Evolutionary conservation across 2,113 vertebrate genomes (phyloP).

Genomic region (Ia io): DNA sequence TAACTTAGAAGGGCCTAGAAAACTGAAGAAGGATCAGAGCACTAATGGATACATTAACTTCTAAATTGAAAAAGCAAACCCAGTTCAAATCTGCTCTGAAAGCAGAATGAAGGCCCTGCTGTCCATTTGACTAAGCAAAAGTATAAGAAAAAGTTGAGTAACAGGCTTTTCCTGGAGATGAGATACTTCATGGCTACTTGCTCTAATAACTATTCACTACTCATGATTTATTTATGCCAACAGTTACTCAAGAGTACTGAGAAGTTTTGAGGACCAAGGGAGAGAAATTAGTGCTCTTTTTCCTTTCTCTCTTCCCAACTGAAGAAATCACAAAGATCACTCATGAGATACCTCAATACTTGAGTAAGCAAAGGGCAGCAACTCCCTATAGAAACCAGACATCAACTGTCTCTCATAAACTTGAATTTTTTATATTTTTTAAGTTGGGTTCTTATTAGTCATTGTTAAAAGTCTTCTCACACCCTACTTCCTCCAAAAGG

Average conservation of each 20-base stretch:
- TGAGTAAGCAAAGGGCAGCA: neutral
- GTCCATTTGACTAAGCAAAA: slow-evolving; percentile 58
- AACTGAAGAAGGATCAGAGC: neutral
- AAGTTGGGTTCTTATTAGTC: neutral
- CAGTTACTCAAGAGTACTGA: slow-evolving; percentile 15
- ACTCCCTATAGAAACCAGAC: neutral
- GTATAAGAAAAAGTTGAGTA: slow-evolving; percentile 49
- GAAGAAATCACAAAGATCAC: neutral
- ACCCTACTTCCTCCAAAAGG: neutral
- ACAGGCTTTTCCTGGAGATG: slow-evolving; percentile 60
- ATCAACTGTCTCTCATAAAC: neutral
- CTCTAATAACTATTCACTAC: neutral
- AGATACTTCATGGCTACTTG: slow-evolving; percentile 2
- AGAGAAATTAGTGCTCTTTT: slow-evolving; percentile 13
- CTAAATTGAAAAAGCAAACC: slow-evolving; percentile 35
- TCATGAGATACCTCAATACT: neutral
- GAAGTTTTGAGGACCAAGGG: neutral
- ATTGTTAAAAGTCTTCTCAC: slow-evolving; percentile 18
- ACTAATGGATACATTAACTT: neutral
- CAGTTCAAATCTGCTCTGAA: slow-evolving; percentile 33
- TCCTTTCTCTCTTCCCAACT: neutral
- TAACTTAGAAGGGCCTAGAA: neutral
- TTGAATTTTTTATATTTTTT: slow-evolving; percentile 26
- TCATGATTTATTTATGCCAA: slow-evolving; percentile 43
- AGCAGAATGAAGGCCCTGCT: slow-evolving; percentile 38